Evolutionary conservation across 2,113 vertebrate species (phyloP).

Genomic region (Apistogramma diplotaenia): DNA sequence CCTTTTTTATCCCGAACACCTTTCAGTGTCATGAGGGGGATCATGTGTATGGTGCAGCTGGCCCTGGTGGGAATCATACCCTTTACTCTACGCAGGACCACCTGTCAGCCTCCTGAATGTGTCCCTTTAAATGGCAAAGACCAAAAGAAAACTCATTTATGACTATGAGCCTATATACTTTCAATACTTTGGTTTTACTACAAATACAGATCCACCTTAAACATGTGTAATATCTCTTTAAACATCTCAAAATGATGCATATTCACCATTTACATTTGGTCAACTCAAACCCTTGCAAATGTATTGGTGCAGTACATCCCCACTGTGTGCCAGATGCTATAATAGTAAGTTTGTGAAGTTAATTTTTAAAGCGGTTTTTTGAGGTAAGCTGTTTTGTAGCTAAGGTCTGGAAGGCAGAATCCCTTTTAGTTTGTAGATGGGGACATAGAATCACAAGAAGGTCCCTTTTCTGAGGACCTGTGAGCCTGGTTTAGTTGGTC

Average conservation of each 20-base stretch:
- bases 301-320: not conserved
- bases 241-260: fast-evolving
- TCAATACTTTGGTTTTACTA: not conserved
- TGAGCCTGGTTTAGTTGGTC: not conserved
- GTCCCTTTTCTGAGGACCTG: no score
- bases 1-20: conserved; percentile 41
- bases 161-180: not conserved
- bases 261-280: not conserved
- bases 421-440: no score
- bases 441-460: not conserved
- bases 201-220: not conserved
- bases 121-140: not conserved
- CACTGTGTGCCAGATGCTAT: not conserved
- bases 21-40: conserved; percentile 33
- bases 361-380: not conserved
- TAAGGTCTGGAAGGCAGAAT: no score
- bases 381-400: no score
- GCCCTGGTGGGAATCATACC: conserved; percentile 12
- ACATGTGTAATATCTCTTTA: not conserved
- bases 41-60: conserved; percentile 40
- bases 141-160: not conserved
- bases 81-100: conserved; percentile 1
- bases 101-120: conserved; percentile 14
- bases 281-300: not conserved
- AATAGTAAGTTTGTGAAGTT: not conserved